These are phyloP conservation scores for Hyaena hyaena DNA, from an alignment of 2,113 vertebrate genomes.

Conservation along the genomic window DNA sequence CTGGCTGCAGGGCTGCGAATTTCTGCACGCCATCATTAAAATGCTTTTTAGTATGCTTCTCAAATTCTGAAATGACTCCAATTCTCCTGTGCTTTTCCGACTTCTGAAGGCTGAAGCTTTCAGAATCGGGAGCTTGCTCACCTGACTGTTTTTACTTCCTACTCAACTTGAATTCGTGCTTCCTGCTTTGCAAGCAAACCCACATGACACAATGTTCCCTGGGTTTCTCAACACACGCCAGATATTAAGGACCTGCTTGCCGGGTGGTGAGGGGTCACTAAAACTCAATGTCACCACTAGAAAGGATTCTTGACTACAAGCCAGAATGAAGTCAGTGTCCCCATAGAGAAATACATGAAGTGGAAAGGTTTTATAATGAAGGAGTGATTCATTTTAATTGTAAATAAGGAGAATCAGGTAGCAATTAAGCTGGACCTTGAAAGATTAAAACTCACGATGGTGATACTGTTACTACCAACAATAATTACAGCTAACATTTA, in stretches of 20 bases:
- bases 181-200: not conserved
- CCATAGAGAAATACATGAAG: not conserved
- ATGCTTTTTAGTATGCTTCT: not conserved
- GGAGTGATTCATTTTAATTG: not conserved
- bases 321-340: not conserved
- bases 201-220: not conserved
- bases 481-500: not conserved
- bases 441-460: not conserved
- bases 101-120: not conserved
- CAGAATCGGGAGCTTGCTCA: accelerated
- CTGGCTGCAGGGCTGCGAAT: not conserved
- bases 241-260: too few species aligned
- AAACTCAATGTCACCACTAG: not conserved
- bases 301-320: not conserved
- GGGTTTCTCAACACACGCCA: not conserved
- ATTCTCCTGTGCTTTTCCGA: not conserved
- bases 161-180: not conserved
- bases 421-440: not conserved
- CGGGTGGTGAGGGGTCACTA: not conserved
- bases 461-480: accelerated
- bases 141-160: not conserved
- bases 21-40: not conserved
- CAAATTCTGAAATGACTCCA: not conserved
- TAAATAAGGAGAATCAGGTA: not conserved
- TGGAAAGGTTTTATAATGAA: not conserved